Evolutionary conservation across 2,113 vertebrate species (phyloP).

Genomic region (Choloepus hoffmanni): DNA sequence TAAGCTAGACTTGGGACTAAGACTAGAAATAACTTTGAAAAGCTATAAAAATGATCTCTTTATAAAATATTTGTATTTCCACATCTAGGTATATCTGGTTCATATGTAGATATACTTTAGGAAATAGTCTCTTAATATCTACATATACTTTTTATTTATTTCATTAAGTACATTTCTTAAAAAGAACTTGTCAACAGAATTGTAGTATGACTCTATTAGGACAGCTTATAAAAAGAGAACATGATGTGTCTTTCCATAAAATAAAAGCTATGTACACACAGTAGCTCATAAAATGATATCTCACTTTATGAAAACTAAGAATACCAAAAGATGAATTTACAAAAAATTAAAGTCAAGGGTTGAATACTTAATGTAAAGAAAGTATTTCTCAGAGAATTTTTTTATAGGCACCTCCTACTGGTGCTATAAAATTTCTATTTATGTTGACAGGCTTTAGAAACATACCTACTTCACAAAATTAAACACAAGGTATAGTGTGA

Average conservation of each 20-base stretch:
- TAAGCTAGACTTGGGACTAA: background rate
- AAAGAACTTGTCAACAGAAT: conserved; percentile 31
- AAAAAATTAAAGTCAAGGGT: conserved; percentile 43
- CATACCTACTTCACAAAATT: background rate
- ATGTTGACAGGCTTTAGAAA: background rate
- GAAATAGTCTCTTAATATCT: background rate
- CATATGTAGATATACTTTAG: background rate
- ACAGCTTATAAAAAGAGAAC: conserved; percentile 38
- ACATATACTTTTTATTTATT: background rate
- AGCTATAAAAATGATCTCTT: background rate
- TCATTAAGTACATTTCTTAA: background rate
- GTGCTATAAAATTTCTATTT: background rate
- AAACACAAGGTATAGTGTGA: background rate
- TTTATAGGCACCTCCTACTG: background rate
- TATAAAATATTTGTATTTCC: conserved; percentile 42
- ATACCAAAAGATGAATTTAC: background rate
- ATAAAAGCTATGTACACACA: background rate
- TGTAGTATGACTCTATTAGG: background rate
- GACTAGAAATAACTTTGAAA: conserved; percentile 10
- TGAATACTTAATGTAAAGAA: conserved; percentile 52
- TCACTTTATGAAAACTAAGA: conserved; percentile 45
- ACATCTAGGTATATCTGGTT: background rate
- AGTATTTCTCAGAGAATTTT: conserved; percentile 36
- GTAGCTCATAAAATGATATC: conserved; percentile 2
- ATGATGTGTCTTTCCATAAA: conserved; percentile 15